A percentile compares a stretch with the other conserved stretches of the same genome.
Conservation (phyloP, 2,113 vertebrate species). For the Tiliqua scincoides region DNA sequence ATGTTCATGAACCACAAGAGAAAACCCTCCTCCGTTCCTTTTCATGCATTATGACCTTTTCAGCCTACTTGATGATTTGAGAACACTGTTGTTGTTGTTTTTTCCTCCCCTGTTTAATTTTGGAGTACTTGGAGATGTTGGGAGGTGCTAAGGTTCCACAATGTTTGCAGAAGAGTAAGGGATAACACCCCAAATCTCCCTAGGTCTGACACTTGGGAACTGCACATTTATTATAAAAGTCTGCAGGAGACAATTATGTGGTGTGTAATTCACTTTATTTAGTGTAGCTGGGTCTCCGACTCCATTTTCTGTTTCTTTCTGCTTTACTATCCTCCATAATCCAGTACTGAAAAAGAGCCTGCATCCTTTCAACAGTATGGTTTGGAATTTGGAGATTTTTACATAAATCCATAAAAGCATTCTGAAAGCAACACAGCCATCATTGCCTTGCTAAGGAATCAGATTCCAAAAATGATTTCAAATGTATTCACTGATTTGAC, state of each 20-base stretch:
- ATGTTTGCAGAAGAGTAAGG: neutral
- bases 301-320: neutral
- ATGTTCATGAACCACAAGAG: too few relatives aligned
- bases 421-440: neutral
- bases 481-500: constrained; percentile 6
- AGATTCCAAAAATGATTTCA: constrained; percentile 33
- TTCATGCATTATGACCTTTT: neutral
- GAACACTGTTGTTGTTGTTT: too few relatives aligned
- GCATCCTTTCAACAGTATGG: neutral
- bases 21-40: neutral
- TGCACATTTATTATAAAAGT: neutral
- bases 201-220: neutral
- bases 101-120: neutral
- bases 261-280: neutral
- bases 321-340: neutral
- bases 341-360: neutral
- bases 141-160: neutral
- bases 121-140: neutral
- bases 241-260: neutral
- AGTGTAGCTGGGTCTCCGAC: too few relatives aligned
- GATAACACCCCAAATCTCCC: neutral
- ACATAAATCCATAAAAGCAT: neutral
- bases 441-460: constrained; percentile 20
- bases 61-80: neutral
- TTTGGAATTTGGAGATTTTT: neutral